Evolutionary conservation across 2,797 vertebrate species (phyloP).

Genomic region (Melopsittacus undulatus): DNA sequence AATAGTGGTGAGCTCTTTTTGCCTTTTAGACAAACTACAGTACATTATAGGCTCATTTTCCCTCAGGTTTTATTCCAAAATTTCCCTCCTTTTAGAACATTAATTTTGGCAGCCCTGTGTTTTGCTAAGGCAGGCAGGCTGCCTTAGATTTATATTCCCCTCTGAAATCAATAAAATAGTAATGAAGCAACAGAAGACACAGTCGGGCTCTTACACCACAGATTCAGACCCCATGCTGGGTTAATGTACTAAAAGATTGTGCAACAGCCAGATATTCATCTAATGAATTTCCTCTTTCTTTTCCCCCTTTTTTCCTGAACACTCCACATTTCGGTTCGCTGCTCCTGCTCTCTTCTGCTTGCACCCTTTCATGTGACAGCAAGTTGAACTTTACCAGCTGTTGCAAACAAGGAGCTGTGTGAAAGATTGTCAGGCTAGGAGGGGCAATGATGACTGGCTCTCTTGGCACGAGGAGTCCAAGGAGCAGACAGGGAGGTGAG

Average conservation of each 20-base stretch:
- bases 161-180: conserved; percentile 69
- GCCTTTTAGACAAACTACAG: background rate
- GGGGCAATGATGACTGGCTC: background rate
- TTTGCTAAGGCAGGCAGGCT: conserved; percentile 24
- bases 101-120: background rate
- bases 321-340: background rate
- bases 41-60: background rate
- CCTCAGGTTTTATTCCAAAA: background rate
- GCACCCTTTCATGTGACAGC: conserved; percentile 47
- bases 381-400: conserved; percentile 39
- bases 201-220: background rate
- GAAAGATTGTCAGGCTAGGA: background rate
- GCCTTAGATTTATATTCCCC: conserved; percentile 38
- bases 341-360: background rate
- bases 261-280: conserved; percentile 26
- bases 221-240: conserved; percentile 36
- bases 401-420: background rate
- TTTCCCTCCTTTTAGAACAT: background rate
- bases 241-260: conserved; percentile 53
- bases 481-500: background rate
- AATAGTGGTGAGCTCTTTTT: background rate
- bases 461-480: background rate
- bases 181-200: conserved; percentile 59
- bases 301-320: conserved; percentile 38
- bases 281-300: conserved; percentile 52